Base-by-base conservation (phyloP, 2,888 invertebrate genomes). In the Drosophila anceps region DNA sequence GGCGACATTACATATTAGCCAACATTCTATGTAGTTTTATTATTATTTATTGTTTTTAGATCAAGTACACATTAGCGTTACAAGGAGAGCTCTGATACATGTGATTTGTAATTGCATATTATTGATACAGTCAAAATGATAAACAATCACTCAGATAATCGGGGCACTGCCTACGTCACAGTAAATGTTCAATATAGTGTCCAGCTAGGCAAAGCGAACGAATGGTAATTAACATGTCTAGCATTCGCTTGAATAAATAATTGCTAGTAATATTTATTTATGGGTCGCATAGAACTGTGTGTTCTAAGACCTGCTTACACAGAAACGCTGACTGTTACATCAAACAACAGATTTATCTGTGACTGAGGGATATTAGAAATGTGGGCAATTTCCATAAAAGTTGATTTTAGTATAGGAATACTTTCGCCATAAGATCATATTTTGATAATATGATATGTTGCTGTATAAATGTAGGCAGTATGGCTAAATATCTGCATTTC, bases 161-260 rank as follows among this genome's bases (percentile, higher is more conserved):
- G 41, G 31, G 18, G 18, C 18, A 33, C 13, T 9, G 27, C 24
- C 51, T 54, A 62, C 48, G 62, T 69, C 79, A 76, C 51, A 44
- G n/a, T 39, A 18, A 37, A n/a, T 33, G 43, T 31, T 44, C 33
- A 9, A 46, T 48, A 20, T 10, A 27, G 18, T 20, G 51, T n/a
- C 20, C 31, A 53, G 39, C 39, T 29, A 24, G 20, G 35, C 18
- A 46, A 6, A 65, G n/a, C 51, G 51, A 33, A 3, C 33, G 20
- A 53, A 27, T 24, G 20, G 54, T 39, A 29, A 61, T 55, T 59
- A 65, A 44, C 44, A 53, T 60, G 51, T 62, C 48, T 61, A 24
- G 31, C 50, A 39, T 29, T 58, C n/a, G 37, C 15, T 12, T n/a
- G 35, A 67, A 66, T 63, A 61, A 72, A 77, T 72, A 55, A 67